Evolutionary conservation across 1,140 invertebrate species (phyloP), one percentile per base, ranked within the genome.

Genomic region (Drosophila miranda): DNA sequence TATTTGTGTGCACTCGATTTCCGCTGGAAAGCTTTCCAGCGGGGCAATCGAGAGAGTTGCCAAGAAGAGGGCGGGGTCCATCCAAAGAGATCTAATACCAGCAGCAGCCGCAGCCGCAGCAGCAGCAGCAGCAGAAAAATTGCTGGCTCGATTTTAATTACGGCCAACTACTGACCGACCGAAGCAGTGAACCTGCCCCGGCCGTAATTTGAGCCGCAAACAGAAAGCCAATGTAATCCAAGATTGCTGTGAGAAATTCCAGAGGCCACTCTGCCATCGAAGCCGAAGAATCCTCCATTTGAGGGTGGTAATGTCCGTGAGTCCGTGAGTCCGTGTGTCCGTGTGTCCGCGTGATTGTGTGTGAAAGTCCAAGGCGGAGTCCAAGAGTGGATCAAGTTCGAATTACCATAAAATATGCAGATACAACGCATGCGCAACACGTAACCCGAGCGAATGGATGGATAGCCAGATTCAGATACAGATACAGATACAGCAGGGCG

Each of bases 401-500:
- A 70, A 74, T 84, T 84, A 74, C 81, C 81, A 84, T 84, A 84
- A 86, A 60, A 84, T 80, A 84, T 84, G 80, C 77, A 84, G 63
- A 76, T 53, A 58, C 66, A 79, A 59, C 67, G 77, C 78, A 78
- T 82, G 78, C 78, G 79, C 78, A 82, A 82, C 79, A 80, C 73
- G 67, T 80, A 76, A 72, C 75, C 54, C 48, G 54, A 70, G 58
- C 76, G 69, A 59, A 44, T 56, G 55, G 60, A 44, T 56, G 55
- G 60, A 50, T 58, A 61, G 28, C 41, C 49, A 69, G 28, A 43
- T 44, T 46, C 26, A 66, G 42, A 21, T 14, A 41, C 38, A 63
- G 58, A 34, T 46, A 13, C 19, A 19, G 19, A 19, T 19, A 54
- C 48, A 73, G 73, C 34, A 38, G 34, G 34, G 34, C 34, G 34